Evolutionary conservation across 2,888 invertebrate genomes (phyloP).

Genomic region (Aphrophora alni): DNA sequence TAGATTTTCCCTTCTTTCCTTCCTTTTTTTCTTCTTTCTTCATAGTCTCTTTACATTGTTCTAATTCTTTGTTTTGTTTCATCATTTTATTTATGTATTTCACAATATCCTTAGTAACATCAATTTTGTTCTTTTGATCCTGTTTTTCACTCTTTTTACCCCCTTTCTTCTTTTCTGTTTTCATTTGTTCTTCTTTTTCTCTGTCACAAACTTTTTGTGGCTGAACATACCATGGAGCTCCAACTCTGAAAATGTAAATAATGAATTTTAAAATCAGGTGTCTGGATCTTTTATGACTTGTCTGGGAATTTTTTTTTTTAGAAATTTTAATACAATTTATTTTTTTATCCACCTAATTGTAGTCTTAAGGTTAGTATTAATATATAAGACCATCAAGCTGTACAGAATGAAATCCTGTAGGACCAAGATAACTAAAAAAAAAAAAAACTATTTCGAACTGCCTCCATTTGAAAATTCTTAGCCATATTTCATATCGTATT

Average conservation of each 20-base stretch:
- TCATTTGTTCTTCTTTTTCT: not conserved
- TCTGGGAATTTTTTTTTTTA: too few species aligned
- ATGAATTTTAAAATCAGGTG: too few species aligned
- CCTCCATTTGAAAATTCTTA: too few species aligned
- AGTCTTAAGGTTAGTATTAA: too few species aligned
- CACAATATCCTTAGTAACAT: not conserved
- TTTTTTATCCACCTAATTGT: too few species aligned
- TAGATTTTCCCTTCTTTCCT: not conserved
- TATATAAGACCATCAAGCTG: too few species aligned
- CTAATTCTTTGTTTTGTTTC: not conserved
- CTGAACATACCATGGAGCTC: not conserved
- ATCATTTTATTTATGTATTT: not conserved
- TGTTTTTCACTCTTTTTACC: not conserved
- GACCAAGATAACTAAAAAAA: too few species aligned
- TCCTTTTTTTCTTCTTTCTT: not conserved
- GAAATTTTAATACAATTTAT: too few species aligned
- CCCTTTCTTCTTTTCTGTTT: not conserved
- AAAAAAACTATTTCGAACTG: too few species aligned
- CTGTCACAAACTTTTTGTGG: not conserved
- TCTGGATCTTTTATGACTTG: too few species aligned
- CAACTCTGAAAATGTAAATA: not conserved
- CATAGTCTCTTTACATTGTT: not conserved
- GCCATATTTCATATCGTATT: too few species aligned
- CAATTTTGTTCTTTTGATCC: not conserved
- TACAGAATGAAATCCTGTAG: too few species aligned